Base-by-base conservation (phyloP, 2,797 vertebrate genomes). In the Diplodus sargus region DNA sequence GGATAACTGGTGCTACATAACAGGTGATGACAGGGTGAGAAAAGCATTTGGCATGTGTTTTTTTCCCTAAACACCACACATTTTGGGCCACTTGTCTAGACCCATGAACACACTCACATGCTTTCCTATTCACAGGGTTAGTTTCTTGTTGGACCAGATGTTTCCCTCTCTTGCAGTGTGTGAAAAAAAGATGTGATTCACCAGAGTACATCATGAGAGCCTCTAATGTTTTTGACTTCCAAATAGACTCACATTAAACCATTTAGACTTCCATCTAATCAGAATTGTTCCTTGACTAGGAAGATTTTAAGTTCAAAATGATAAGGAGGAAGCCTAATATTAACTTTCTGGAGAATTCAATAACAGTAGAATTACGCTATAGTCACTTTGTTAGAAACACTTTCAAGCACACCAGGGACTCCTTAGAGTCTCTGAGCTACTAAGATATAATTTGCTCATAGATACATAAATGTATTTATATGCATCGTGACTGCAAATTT, bases 1-100 rank as follows among this genome's bases (percentile, higher is more conserved):
- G 69, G 70, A 81, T 74, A 82, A 16, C 47, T 16, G 42, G 30
- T 72, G 62, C 47, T 18, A 48, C 34, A 45, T 74, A 67, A 58
- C 78, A 76, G 74, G 66, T 84, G 67, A 76, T 30, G 47, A 71
- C 65, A 17, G 34, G 17, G 18, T 22, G 61, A 66, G 20, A 54
- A 69, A 20, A 23, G 30, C 5, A 4, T 39, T 22, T 13, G 34
- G 16, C 10, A 20, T 49, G 25, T 28, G 23, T 47, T 4, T 47
- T 22, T 15, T 15, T 70, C 28, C n/a, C 23, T 25, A 14, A 51
- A 66, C 54, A 62, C 30, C 58, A 76, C 53, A 59, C 22, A 43
- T 54, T 70, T 65, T 10, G 52, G 34, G 9, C 39, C 39, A 20
- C 0, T 67, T 3, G 1, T 23, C n/a, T 62, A 66, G 4, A 45